Conservation (phyloP, 2,113 vertebrate genomes). For the Australoheros scitulus region DNA sequence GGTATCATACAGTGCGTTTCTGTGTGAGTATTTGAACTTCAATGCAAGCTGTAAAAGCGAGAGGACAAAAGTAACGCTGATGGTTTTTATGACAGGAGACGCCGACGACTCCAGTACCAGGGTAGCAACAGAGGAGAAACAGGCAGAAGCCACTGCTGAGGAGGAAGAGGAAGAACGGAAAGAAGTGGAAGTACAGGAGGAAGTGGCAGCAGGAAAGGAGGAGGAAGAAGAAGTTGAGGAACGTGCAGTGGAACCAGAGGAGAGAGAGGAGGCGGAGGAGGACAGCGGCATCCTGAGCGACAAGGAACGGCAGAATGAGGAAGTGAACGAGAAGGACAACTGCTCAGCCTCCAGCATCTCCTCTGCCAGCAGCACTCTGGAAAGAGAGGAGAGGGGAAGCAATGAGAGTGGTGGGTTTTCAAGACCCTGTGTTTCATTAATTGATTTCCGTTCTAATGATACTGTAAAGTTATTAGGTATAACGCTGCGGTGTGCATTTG, state of each 20-base stretch:
- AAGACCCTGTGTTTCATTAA: neutral
- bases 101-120: constrained; percentile 55
- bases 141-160: constrained; percentile 21
- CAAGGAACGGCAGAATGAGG: constrained; percentile 94
- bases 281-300: constrained; percentile 91
- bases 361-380: constrained; percentile 94
- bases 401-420: constrained; percentile 82
- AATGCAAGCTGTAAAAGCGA: neutral
- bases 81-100: constrained; percentile 53
- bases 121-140: constrained; percentile 59
- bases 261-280: constrained; percentile 86
- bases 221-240: constrained; percentile 47
- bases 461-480: neutral
- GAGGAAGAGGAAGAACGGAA: constrained; percentile 50
- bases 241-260: constrained; percentile 64
- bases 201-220: constrained; percentile 65
- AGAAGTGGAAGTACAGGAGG: constrained; percentile 72
- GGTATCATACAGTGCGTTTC: neutral
- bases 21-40: neutral
- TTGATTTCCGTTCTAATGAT: neutral
- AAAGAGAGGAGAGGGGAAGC: constrained; percentile 89
- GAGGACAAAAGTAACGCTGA: neutral
- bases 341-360: constrained; percentile 91
- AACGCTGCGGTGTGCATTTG: neutral
- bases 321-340: constrained; percentile 96